These are phyloP conservation scores for Achatina immaculata DNA, from an alignment of 1,140 invertebrate genomes.

Conservation along the genomic window DNA sequence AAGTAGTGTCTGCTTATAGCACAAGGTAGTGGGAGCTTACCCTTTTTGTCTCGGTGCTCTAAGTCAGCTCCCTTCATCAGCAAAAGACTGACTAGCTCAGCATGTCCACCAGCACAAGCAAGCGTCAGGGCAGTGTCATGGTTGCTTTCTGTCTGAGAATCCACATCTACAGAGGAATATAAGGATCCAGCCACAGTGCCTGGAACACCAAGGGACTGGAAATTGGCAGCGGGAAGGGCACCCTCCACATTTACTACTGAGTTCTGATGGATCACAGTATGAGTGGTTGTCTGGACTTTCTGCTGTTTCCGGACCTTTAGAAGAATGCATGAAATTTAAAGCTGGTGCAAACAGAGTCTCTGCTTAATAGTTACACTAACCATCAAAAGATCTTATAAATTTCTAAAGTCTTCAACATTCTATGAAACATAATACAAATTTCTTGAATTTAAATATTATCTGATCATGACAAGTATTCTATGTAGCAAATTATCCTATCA, in stretches of 20 bases:
- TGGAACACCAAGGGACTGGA: slow-evolving; percentile 57
- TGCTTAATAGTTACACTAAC: too few species aligned
- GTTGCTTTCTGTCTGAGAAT: slow-evolving; percentile 97
- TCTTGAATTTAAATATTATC: too few species aligned
- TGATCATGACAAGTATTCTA: too few species aligned
- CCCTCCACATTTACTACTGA: slow-evolving; percentile 45
- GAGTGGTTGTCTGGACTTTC: slow-evolving; percentile 37
- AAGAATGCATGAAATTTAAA: neutral
- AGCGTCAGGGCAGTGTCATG: slow-evolving; percentile 97
- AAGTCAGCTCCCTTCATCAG: slow-evolving; percentile 92
- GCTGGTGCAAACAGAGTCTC: too few species aligned
- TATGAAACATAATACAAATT: too few species aligned
- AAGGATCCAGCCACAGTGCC: slow-evolving; percentile 60
- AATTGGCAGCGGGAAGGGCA: slow-evolving; percentile 56
- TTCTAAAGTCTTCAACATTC: too few species aligned
- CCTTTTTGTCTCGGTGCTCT: slow-evolving; percentile 97
- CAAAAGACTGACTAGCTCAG: slow-evolving; percentile 92
- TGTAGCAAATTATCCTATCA: too few species aligned
- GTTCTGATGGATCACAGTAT: slow-evolving; percentile 35
- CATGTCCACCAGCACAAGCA: slow-evolving; percentile 96
- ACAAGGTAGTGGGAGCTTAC: slow-evolving; percentile 46
- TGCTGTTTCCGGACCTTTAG: slow-evolving; percentile 49
- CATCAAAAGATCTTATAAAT: too few species aligned
- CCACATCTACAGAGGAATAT: slow-evolving; percentile 80
- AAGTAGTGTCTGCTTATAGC: too few species aligned